Percentiles rank a stretch among this genome's conserved stretches.
Conservation (phyloP, 2,797 vertebrate species). For the Serranus cabrilla region DNA sequence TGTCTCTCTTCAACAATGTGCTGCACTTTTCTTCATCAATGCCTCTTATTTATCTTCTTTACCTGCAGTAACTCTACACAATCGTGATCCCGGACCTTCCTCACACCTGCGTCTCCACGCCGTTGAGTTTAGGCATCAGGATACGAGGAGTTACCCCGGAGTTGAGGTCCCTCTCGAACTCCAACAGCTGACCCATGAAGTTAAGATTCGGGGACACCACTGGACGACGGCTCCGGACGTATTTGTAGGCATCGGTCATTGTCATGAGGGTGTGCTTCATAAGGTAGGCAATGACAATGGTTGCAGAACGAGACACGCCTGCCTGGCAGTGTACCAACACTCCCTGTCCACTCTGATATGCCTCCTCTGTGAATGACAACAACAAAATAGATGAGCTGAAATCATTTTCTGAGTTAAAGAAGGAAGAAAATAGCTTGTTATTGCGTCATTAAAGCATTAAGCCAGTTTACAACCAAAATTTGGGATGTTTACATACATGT, state of each 20-base stretch:
- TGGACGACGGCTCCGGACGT: constrained; percentile 89
- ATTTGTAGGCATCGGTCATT: constrained; percentile 93
- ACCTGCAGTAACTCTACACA: not conserved
- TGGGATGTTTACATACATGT: too few relatives aligned
- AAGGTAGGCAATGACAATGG: constrained; percentile 92
- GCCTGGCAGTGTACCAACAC: constrained; percentile 93
- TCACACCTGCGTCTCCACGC: constrained; percentile 90
- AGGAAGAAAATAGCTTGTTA: too few relatives aligned
- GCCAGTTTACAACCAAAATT: not conserved
- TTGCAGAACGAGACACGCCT: constrained; percentile 92
- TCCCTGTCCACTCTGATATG: constrained; percentile 89
- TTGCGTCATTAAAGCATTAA: not conserved
- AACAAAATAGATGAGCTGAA: constrained; percentile 24
- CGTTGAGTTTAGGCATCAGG: constrained; percentile 89
- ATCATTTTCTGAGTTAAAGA: too few relatives aligned
- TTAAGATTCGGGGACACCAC: constrained; percentile 93
- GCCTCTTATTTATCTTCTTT: constrained; percentile 20
- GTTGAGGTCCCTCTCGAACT: constrained; percentile 92
- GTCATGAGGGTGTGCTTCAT: constrained; percentile 96
- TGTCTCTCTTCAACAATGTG: constrained; percentile 31
- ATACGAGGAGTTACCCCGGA: constrained; percentile 91
- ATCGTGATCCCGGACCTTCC: constrained; percentile 22
- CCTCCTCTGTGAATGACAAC: constrained; percentile 86
- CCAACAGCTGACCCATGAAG: constrained; percentile 93
- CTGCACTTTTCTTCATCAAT: constrained; percentile 28